phyloP scores from a whole-genome alignment of 2,888 invertebrate species.

The Anorthoa munda region DNA sequence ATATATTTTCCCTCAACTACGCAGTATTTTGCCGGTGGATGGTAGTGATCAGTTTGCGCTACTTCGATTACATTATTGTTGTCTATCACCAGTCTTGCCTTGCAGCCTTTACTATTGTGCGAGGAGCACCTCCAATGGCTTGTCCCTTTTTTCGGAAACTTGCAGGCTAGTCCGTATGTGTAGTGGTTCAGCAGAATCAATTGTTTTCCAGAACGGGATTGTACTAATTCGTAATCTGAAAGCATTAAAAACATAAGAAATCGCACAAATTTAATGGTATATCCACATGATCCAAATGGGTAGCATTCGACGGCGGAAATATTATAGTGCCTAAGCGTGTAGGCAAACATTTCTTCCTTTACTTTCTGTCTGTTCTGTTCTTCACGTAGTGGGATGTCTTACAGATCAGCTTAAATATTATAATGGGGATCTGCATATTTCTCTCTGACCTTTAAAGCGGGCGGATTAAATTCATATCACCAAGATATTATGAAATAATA shows the following conservation, averaged over 20 bases:
- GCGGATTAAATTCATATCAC: too few relatives aligned
- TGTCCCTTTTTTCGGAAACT: conserved; percentile 31
- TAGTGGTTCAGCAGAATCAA: conserved; percentile 32
- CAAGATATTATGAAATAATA: too few relatives aligned
- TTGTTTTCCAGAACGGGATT: conserved; percentile 30
- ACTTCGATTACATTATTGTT: conserved; percentile 1
- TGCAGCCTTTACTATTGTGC: conserved; percentile 41
- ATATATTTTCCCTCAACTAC: background rate
- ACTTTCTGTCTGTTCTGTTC: too few relatives aligned
- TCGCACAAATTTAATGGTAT: background rate
- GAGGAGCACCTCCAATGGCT: conserved; percentile 49
- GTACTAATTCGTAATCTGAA: conserved; percentile 30
- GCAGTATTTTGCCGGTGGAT: conserved; percentile 4
- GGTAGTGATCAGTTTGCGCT: conserved; percentile 35
- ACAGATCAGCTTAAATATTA: too few relatives aligned
- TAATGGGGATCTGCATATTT: too few relatives aligned
- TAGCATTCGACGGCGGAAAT: too few relatives aligned
- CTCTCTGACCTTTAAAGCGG: too few relatives aligned
- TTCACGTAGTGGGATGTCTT: too few relatives aligned
- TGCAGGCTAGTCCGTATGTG: conserved; percentile 15
- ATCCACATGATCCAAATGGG: too few relatives aligned
- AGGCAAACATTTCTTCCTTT: too few relatives aligned
- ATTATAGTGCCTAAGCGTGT: too few relatives aligned
- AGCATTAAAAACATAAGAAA: conserved; percentile 2
- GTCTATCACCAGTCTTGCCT: conserved; percentile 28